A percentile compares a stretch with the other conserved stretches of the same genome.
Conservation (phyloP, 1,140 invertebrate species). For the Cyclina sinensis region DNA sequence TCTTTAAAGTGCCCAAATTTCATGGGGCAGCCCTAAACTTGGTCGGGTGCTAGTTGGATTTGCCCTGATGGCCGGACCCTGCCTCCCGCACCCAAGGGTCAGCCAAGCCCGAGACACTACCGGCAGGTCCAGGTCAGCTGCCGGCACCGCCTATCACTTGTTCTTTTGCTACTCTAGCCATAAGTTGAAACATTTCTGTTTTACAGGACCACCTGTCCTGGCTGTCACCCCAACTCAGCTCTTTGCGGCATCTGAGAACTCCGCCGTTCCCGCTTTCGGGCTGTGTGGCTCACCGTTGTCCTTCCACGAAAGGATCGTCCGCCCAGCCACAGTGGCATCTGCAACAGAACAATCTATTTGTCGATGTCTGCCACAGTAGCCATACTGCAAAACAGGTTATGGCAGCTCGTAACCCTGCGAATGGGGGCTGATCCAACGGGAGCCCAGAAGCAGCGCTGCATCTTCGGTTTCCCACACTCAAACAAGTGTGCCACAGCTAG, state of each 20-base stretch:
- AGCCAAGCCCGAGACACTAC: constrained; percentile 45
- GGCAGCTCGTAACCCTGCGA: no score
- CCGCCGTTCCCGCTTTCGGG: constrained; percentile 36
- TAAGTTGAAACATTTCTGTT: neutral
- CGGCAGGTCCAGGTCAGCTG: neutral
- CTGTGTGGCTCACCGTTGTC: constrained; percentile 35
- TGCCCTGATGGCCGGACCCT: constrained; percentile 38
- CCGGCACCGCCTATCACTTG: constrained; percentile 11
- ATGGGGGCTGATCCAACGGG: no score
- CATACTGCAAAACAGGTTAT: constrained; percentile 11
- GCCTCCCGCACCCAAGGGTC: constrained; percentile 40
- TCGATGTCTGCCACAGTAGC: constrained; percentile 8
- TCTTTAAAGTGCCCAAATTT: constrained; percentile 5
- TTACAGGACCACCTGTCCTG: constrained; percentile 42
- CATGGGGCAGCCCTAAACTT: neutral
- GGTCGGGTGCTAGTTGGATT: constrained; percentile 44
- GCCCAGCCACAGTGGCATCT: neutral
- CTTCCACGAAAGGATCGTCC: neutral
- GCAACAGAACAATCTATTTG: neutral
- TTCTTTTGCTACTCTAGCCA: neutral
- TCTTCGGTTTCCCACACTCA: no score
- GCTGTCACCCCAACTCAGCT: constrained; percentile 34
- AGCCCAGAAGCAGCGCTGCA: no score
- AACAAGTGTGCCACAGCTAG: no score
- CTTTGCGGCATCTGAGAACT: neutral